Evolutionary conservation across 64 coral and sea anemone genomes (phyloP).

Genomic region (Catalaphyllia jardinei): DNA sequence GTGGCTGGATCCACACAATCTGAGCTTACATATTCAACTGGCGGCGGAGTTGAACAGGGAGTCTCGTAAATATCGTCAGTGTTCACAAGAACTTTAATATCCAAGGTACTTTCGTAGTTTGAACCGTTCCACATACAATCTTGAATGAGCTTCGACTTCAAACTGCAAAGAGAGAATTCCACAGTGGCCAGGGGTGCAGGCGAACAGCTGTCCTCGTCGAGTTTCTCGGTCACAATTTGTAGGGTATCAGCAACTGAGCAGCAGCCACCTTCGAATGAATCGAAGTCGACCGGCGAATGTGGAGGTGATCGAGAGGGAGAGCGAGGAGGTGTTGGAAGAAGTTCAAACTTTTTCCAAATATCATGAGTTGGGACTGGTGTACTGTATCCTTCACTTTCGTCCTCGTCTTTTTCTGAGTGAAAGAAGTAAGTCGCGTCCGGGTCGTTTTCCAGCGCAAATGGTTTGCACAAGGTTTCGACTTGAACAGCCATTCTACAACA

Average conservation of each 20-base stretch:
- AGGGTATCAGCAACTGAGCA: slow-evolving; percentile 83
- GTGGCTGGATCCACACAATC: slow-evolving; percentile 97
- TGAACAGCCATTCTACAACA: slow-evolving; percentile 81
- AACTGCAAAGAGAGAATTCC: slow-evolving; percentile 48
- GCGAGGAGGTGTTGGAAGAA: slow-evolving; percentile 85
- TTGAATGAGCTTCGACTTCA: slow-evolving; percentile 98
- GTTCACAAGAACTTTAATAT: slow-evolving; percentile 65
- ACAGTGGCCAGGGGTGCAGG: slow-evolving; percentile 42
- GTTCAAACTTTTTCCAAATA: slow-evolving; percentile 97
- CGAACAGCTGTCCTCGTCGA: slow-evolving; percentile 74
- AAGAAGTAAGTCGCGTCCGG: slow-evolving; percentile 82
- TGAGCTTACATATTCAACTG: slow-evolving; percentile 88
- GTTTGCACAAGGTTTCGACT: slow-evolving; percentile 70
- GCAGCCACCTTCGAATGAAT: not conserved
- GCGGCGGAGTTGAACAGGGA: slow-evolving; percentile 92
- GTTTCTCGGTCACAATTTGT: slow-evolving; percentile 87
- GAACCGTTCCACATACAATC: slow-evolving; percentile 98
- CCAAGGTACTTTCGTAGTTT: slow-evolving; percentile 48
- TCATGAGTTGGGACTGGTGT: slow-evolving; percentile 82
- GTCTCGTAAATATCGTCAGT: slow-evolving; percentile 87
- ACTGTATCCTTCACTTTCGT: slow-evolving; percentile 41
- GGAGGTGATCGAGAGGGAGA: slow-evolving; percentile 66
- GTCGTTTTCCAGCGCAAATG: slow-evolving; percentile 82
- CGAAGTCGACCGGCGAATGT: slow-evolving; percentile 49
- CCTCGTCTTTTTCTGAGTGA: slow-evolving; percentile 65